Percentiles rank a stretch among this genome's conserved stretches.
phyloP scores from a whole-genome alignment of 2,113 vertebrate species.

The Sarotherodon lohbergeri region DNA sequence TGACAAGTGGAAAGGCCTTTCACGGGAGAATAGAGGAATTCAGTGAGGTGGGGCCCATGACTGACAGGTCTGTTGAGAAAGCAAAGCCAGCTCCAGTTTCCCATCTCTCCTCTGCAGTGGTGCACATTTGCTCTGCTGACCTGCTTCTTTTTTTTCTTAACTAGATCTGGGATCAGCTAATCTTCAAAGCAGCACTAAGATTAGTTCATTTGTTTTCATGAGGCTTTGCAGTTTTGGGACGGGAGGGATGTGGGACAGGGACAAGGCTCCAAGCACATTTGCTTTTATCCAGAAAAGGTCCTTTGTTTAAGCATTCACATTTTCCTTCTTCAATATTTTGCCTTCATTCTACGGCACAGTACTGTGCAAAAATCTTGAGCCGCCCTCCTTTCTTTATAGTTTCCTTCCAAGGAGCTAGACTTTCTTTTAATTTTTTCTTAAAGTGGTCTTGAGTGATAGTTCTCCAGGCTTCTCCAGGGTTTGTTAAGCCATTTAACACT shows the following conservation, averaged over 20 bases:
- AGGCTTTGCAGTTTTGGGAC: not conserved
- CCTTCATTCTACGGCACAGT: not conserved
- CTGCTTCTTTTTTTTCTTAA: conserved; percentile 10
- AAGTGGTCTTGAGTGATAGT: not conserved
- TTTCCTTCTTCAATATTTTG: not conserved
- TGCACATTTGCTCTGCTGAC: conserved; percentile 38
- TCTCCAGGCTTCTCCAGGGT: not conserved
- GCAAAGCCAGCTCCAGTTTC: conserved; percentile 3
- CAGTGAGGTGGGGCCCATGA: conserved; percentile 50
- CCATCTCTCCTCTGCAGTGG: conserved; percentile 12
- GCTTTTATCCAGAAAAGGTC: not conserved
- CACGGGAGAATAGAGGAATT: conserved; percentile 23
- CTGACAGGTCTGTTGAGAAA: conserved; percentile 56
- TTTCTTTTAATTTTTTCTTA: not conserved
- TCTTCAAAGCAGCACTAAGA: not conserved
- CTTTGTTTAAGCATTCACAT: not conserved
- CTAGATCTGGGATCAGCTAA: conserved; percentile 13
- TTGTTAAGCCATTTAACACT: not conserved
- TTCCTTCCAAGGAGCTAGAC: not conserved
- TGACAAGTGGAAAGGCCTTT: conserved; percentile 43
- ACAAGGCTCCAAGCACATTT: not conserved
- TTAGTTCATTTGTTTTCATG: not conserved
- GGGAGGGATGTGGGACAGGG: not conserved
- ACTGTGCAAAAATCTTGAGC: not conserved
- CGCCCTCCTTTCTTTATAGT: not conserved